Percentiles rank a stretch among this genome's conserved stretches.
These are phyloP conservation scores for Calcarius lapponicus DNA, from an alignment of 2,797 vertebrate species.

Conservation along the genomic window DNA sequence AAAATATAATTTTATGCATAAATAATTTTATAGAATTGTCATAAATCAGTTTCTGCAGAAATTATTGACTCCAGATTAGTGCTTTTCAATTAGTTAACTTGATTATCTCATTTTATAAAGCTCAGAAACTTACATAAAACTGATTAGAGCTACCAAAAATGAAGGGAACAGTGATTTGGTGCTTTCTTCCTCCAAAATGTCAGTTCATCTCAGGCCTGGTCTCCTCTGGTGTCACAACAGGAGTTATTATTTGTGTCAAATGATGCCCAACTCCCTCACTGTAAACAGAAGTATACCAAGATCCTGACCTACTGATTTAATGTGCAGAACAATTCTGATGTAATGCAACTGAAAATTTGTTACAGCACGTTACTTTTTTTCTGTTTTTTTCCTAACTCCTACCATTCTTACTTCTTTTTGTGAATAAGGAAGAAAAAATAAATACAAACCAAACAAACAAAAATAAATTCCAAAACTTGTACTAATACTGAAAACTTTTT, in stretches of 20 bases:
- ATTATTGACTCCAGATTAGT: neutral
- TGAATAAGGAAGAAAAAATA: neutral
- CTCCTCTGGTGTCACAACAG: neutral
- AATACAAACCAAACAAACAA: neutral
- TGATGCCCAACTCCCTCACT: neutral
- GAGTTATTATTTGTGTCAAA: neutral
- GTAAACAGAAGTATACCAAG: neutral
- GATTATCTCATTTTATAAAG: neutral
- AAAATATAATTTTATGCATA: neutral
- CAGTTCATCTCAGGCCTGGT: fast-evolving
- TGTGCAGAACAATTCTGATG: neutral
- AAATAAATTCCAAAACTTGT: fast-evolving
- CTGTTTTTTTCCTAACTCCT: neutral
- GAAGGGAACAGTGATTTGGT: neutral
- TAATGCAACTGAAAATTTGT: neutral
- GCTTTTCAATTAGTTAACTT: neutral
- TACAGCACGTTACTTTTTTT: neutral
- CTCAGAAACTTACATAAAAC: neutral
- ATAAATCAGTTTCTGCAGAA: neutral
- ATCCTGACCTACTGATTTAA: neutral
- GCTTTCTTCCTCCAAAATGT: neutral
- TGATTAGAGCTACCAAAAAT: neutral
- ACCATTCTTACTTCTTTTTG: neutral
- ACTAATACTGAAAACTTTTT: neutral
- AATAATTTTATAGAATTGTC: neutral